Evolutionary conservation across 2,888 invertebrate species (phyloP).

Genomic region (Chloromyia formosa): DNA sequence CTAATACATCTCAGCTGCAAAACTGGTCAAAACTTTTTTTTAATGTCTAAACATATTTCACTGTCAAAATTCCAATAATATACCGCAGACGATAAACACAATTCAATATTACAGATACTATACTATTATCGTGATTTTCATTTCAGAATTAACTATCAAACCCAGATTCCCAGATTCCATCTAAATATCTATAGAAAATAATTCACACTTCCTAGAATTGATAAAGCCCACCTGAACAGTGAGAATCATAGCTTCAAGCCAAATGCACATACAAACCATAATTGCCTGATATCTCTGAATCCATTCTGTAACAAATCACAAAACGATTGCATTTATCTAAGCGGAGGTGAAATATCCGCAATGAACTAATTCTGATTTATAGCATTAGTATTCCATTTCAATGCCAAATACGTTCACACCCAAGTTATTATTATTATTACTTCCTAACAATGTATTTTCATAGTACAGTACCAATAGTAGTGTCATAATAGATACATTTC

Average conservation of each 20-base stretch:
- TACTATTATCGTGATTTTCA: no score
- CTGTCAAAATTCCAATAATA: no score
- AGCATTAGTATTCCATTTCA: conserved; percentile 17
- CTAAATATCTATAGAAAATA: no score
- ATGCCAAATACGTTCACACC: conserved; percentile 39
- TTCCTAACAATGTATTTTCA: conserved; percentile 23
- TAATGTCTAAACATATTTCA: no score
- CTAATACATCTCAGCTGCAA: no score
- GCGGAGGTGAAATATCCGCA: conserved; percentile 33
- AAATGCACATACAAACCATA: neutral
- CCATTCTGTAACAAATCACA: conserved; percentile 12
- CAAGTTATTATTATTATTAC: conserved; percentile 8
- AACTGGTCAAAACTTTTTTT: no score
- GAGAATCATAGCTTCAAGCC: neutral
- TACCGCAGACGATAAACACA: no score
- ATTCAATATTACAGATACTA: no score
- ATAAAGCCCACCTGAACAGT: neutral
- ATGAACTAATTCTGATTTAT: conserved; percentile 37
- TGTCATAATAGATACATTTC: neutral
- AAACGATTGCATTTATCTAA: conserved; percentile 18
- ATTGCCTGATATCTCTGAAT: neutral
- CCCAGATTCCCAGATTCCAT: no score
- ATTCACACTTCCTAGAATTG: conserved; percentile 12
- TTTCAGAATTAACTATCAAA: no score
- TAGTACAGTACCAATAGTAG: neutral